A percentile compares a stretch with the other conserved stretches of the same genome.
Evolutionary conservation across 2,113 vertebrate genomes (phyloP).

Genomic region (Speoplatyrhinus poulsoni): DNA sequence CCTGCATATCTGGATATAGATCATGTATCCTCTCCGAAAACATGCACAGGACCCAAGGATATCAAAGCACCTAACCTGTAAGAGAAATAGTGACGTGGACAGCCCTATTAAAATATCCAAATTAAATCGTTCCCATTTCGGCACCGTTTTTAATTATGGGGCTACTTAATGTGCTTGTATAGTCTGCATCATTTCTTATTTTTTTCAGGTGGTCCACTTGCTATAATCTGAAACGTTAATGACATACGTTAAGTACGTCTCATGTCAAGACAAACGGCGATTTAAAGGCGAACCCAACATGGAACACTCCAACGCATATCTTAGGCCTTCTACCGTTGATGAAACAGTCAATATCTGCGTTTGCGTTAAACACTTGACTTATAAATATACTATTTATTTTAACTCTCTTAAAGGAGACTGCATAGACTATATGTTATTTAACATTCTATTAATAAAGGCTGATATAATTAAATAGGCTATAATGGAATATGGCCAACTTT

Average conservation of each 20-base stretch:
- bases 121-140: slow-evolving; percentile 62
- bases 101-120: slow-evolving; percentile 46
- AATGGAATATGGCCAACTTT: background rate
- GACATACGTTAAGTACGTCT: slow-evolving; percentile 60
- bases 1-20: no score
- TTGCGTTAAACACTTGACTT: slow-evolving; percentile 51
- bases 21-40: no score
- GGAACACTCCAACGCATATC: slow-evolving; percentile 65
- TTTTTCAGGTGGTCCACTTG: slow-evolving; percentile 40
- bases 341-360: slow-evolving; percentile 59
- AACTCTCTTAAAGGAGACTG: slow-evolving; percentile 37
- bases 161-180: slow-evolving; percentile 58
- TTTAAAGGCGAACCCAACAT: slow-evolving; percentile 64
- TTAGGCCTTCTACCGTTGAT: slow-evolving; percentile 55
- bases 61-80: background rate
- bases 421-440: slow-evolving; percentile 37
- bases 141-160: slow-evolving; percentile 67
- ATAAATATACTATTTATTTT: slow-evolving; percentile 34
- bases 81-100: background rate
- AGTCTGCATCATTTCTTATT: slow-evolving; percentile 57
- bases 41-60: no score
- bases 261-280: slow-evolving; percentile 60
- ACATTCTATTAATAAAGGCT: slow-evolving; percentile 52
- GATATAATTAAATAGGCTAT: slow-evolving; percentile 2
- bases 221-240: slow-evolving; percentile 54